Evolutionary conservation across 2,797 vertebrate genomes (phyloP), one percentile per base, ranked within the genome.

Genomic region (Antennarius maculatus): DNA sequence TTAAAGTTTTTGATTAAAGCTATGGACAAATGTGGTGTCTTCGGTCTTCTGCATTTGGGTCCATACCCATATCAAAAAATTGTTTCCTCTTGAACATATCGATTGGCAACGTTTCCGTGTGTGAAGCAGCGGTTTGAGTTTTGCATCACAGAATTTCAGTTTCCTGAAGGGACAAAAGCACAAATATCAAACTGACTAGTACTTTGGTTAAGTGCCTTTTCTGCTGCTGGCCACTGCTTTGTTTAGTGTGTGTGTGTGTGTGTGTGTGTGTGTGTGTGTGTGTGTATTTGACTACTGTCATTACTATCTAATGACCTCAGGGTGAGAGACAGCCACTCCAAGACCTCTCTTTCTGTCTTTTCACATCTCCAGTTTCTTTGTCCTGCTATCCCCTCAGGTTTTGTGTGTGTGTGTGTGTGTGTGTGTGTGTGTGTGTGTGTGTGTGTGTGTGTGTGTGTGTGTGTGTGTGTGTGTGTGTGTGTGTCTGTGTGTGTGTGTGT

Each of bases 331-430:
- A 76, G 70, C 72, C 76, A 81, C 82, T 85, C 69, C 76, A 15
- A 66, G 69, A 83, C 71, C 74, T 69, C 69, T 80, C 75, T 86
- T 65, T 85, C 79, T 89, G 85, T 90, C 88, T 86, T 82, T 83
- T 86, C 73, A 84, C 72, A 89, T 90, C 69, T 88, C 84, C 83
- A 83, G 81, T 83, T 80, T 72, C 71, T 84, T 82, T 84, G 79
- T 82, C 60, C 70, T 41, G 49, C 67, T 28, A 4, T 70, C 53
- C 77, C 83, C 78, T 74, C 18, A 73, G 81, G 84, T 85, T 63
- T 54, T 27, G 0, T 63, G 48, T 70, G 43, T 71, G 61, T 61
- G 51, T 52, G 51, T 66, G 52, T 57, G 56, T 70, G 53, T 16
- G 59, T 37, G 51, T 47, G 46, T 61, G 56, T 57, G 56, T 53